Base-by-base conservation (phyloP, 92 coral and sea anemone genomes). In the Porites divaricata region DNA sequence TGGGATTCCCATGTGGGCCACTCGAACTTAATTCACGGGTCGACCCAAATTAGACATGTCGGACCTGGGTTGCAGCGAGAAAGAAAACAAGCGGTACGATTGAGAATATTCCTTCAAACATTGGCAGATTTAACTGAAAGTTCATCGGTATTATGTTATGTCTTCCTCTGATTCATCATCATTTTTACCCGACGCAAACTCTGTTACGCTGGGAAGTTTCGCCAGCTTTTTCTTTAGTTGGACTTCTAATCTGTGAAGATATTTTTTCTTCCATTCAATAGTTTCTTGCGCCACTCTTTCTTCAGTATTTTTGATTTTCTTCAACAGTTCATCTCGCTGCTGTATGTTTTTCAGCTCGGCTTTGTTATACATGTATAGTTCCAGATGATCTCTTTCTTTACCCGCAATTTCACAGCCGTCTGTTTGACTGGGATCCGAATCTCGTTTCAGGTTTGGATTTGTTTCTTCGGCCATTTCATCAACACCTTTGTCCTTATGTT, bases 231-330 rank as follows among this genome's bases (percentile, higher is more conserved):
- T 90, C 45, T 63, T 87, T 24, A 90, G 78, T 19, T 63, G 86
- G 26, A 74, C 81, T 54, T 90, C 88, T 28, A 90, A 64, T 20
- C 89, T 87, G 25, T 59, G 48, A 35, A 90, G 73, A 51, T 78
- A 74, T 58, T 87, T 87, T 75, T 89, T 77, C 63, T 87, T 90
- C 93, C 93, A 90, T 12, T 59, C 78, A 21, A 87, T 71, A 26
- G 78, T 61, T 69, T 90, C 93, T 10, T 90, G 70, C 15, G 59
- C 83, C 9, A 87, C 75, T 73, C 87, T 87, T 63, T 72, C 79
- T 23, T 88, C 74, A 1, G 91, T 83, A 83, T 90, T 69, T 9
- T 52, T 22, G 14, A 90, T 67, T 79, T 90, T 90, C 61, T 79
- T 76, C 65, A 86, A 63, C 50, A 90, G 91, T 74, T 87, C 91